phyloP scores from a whole-genome alignment of 2,888 invertebrate species.

The Ectemnius cavifrons region DNA sequence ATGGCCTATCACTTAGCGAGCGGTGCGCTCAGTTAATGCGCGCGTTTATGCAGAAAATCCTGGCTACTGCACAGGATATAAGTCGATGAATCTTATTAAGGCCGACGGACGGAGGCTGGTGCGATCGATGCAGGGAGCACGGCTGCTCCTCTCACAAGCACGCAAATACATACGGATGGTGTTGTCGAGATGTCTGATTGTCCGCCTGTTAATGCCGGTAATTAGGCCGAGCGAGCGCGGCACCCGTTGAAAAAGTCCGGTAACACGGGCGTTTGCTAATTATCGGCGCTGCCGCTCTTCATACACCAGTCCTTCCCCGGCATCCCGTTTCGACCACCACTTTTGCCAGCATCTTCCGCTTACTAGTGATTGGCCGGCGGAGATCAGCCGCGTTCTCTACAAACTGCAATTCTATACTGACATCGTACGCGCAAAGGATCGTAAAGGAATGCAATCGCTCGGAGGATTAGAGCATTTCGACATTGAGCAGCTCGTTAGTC shows the following conservation, averaged over 20 bases:
- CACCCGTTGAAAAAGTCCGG: conserved; percentile 45
- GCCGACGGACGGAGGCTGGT: conserved; percentile 17
- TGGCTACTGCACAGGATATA: neutral
- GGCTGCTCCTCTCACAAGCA: conserved; percentile 3
- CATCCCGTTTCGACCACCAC: too few species aligned
- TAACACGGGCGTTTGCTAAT: conserved; percentile 68
- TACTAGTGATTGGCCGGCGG: conserved; percentile 37
- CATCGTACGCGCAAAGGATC: too few species aligned
- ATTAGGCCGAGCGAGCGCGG: conserved; percentile 50
- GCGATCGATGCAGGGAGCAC: conserved; percentile 37
- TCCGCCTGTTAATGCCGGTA: conserved; percentile 52
- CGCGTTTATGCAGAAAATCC: conserved; percentile 6
- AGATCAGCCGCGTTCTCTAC: too few species aligned
- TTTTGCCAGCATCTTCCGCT: conserved; percentile 34
- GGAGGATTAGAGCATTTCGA: conserved; percentile 51
- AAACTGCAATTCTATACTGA: too few species aligned
- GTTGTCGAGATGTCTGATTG: conserved; percentile 37
- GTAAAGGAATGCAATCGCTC: conserved; percentile 24
- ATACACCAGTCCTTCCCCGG: neutral
- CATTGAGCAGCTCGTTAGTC: conserved; percentile 56
- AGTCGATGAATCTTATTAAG: conserved; percentile 11
- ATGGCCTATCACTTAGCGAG: conserved; percentile 24
- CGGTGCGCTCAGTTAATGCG: neutral
- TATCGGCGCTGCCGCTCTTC: conserved; percentile 57
- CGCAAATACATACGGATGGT: conserved; percentile 30